Evolutionary conservation across 2,888 invertebrate genomes (phyloP).

Genomic region (Drosophila lutescens): DNA sequence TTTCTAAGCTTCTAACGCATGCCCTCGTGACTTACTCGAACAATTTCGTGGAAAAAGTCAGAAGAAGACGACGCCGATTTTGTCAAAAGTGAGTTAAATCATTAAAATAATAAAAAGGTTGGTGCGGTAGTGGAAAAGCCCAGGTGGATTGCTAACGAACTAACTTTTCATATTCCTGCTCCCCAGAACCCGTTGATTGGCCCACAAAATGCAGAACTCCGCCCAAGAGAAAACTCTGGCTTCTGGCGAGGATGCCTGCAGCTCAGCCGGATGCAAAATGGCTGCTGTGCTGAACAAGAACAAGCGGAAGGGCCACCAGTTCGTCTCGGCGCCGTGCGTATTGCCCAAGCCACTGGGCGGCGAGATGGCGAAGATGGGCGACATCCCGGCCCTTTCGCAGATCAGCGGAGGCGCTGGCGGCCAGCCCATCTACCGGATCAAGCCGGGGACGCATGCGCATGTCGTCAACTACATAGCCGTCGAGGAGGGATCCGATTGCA

Average conservation of each 20-base stretch:
- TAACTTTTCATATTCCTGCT: no score
- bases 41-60: no score
- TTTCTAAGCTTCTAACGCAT: no score
- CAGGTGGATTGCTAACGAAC: not conserved
- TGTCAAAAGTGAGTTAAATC: not conserved
- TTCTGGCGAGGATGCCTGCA: slow-evolving; percentile 44
- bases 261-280: slow-evolving; percentile 54
- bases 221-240: not conserved
- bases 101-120: not conserved
- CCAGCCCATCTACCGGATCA: slow-evolving; percentile 79
- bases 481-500: slow-evolving; percentile 75
- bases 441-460: slow-evolving; percentile 83
- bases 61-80: not conserved
- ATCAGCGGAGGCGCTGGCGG: slow-evolving; percentile 21
- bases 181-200: no score
- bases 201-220: slow-evolving; percentile 7
- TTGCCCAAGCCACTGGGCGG: slow-evolving; percentile 80
- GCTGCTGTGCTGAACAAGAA: slow-evolving; percentile 74
- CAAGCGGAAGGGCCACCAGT: slow-evolving; percentile 78
- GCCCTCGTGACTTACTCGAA: no score
- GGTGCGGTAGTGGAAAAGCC: no score
- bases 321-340: slow-evolving; percentile 75
- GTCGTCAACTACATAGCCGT: slow-evolving; percentile 82
- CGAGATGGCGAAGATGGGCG: slow-evolving; percentile 67
- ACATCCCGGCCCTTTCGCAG: slow-evolving; percentile 61